These are phyloP conservation scores for Mus pahari DNA, from an alignment of 2,113 vertebrate species.

Conservation along the genomic window DNA sequence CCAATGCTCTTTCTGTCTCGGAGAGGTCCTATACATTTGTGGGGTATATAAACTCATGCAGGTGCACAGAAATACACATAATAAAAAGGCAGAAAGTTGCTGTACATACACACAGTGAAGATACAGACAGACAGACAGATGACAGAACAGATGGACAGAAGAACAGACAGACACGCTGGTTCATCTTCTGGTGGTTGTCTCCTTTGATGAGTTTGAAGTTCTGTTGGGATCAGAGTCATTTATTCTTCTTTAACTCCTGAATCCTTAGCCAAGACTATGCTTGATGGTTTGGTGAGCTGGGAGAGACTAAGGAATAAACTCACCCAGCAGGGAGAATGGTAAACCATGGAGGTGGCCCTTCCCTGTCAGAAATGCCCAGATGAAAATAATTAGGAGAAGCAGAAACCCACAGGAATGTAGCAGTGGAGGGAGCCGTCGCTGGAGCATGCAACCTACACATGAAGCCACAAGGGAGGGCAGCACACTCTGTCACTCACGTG, in stretches of 20 bases:
- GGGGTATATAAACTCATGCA: not conserved
- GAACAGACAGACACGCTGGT: not conserved
- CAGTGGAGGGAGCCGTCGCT: not conserved
- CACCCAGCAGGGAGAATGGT: not conserved
- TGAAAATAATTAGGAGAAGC: not conserved
- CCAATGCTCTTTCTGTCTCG: not conserved
- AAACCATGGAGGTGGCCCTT: not conserved
- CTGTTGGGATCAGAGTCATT: not conserved
- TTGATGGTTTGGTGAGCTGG: not conserved
- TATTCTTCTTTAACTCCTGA: slow-evolving; percentile 23
- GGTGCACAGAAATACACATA: not conserved
- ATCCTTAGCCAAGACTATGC: slow-evolving; percentile 29
- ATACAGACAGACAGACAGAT: not conserved
- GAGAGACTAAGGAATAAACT: not conserved
- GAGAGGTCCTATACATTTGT: not conserved
- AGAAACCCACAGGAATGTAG: not conserved
- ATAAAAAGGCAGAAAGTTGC: not conserved
- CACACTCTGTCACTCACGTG: slow-evolving; percentile 31
- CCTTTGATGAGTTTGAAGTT: not conserved
- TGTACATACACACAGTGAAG: not conserved
- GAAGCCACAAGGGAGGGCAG: slow-evolving; percentile 3
- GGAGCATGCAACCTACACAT: not conserved
- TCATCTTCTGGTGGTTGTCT: not conserved
- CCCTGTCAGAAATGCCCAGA: slow-evolving; percentile 16
- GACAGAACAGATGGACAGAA: not conserved